Conservation (phyloP, 2,113 vertebrate genomes). For the Mohoua ochrocephala region DNA sequence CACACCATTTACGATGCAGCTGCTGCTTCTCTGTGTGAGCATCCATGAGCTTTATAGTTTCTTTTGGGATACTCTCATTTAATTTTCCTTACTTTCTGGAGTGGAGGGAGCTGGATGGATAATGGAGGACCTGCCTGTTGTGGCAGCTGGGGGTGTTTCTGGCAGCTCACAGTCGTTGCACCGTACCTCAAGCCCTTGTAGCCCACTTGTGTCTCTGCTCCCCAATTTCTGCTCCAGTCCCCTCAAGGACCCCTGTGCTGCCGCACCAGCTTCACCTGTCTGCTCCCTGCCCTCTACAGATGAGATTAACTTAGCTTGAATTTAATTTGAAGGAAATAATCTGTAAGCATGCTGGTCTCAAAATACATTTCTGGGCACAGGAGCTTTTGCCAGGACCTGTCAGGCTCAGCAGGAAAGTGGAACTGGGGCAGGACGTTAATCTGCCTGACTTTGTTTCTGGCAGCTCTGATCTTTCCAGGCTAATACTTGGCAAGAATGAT, state of each 20-base stretch:
- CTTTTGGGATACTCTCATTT: not conserved
- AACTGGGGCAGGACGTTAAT: not conserved
- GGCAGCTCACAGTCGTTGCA: not conserved
- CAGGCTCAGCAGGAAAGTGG: not conserved
- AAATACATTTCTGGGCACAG: not conserved
- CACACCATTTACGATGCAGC: not conserved
- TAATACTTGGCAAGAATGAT: not conserved
- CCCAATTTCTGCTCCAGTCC: not conserved
- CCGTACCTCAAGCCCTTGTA: fast-evolving
- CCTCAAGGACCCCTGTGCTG: not conserved
- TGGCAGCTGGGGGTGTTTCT: not conserved
- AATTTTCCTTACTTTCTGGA: not conserved
- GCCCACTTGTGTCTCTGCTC: not conserved
- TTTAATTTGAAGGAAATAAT: not conserved
- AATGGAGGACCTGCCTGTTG: not conserved
- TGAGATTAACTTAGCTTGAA: not conserved
- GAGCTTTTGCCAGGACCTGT: not conserved
- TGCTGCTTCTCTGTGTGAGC: not conserved
- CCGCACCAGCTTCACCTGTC: not conserved
- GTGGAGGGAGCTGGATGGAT: not conserved
- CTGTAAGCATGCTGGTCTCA: not conserved
- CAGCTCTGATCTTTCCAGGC: not conserved
- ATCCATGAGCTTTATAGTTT: not conserved
- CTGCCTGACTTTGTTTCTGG: not conserved
- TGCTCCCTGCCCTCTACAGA: not conserved